Conservation (phyloP, 1,140 invertebrate species). For the Stratiolaelaps scimitus region DNA sequence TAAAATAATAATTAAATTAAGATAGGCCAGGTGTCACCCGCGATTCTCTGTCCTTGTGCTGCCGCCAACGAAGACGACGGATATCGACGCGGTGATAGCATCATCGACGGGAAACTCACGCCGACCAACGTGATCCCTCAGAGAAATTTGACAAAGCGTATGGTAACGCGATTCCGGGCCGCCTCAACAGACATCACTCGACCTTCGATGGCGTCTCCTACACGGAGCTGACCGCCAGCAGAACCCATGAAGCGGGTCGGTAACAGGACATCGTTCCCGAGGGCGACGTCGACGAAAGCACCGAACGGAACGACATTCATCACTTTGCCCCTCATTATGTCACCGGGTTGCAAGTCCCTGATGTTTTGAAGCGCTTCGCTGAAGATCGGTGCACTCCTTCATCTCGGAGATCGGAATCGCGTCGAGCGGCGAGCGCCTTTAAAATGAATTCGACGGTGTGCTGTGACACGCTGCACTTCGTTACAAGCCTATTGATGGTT, state of each 20-base stretch:
- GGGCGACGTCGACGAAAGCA: conserved; percentile 74
- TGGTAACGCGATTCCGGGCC: not conserved
- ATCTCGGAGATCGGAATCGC: conserved; percentile 9
- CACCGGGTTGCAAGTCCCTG: conserved; percentile 48
- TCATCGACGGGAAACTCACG: not conserved
- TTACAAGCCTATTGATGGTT: not conserved
- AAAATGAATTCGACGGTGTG: not conserved
- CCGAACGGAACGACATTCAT: conserved; percentile 77
- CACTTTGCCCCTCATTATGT: conserved; percentile 50
- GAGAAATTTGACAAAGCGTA: not conserved
- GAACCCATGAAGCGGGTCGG: not conserved
- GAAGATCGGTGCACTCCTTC: conserved; percentile 49
- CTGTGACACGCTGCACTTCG: conserved; percentile 3
- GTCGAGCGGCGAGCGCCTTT: conserved; percentile 21
- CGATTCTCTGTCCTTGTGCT: not conserved
- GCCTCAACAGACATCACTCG: not conserved
- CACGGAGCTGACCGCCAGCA: not conserved
- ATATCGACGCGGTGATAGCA: not conserved
- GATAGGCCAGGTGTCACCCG: no score
- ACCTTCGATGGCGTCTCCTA: conserved; percentile 4
- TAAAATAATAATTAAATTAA: not conserved
- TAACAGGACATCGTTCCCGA: conserved; percentile 43
- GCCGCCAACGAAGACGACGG: not conserved
- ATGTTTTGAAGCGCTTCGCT: conserved; percentile 50
- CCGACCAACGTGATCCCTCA: not conserved